These are phyloP conservation scores for Sinocyclocheilus rhinocerous DNA, from an alignment of 2,113 vertebrate species.

Conservation along the genomic window DNA sequence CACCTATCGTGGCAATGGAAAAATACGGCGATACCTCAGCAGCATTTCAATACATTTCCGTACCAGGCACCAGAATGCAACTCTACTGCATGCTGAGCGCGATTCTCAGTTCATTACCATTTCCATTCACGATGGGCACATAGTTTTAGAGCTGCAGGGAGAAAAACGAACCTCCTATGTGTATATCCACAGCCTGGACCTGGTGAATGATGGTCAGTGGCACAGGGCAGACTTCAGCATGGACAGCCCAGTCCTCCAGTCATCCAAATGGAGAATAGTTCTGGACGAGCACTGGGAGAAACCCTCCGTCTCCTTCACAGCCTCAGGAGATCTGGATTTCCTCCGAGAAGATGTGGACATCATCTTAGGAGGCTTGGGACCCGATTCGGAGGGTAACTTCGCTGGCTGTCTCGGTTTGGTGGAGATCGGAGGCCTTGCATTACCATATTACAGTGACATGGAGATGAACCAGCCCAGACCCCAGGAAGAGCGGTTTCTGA, in stretches of 20 bases:
- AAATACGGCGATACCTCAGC: conserved; percentile 77
- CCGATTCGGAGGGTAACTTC: conserved; percentile 63
- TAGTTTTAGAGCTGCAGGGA: conserved; percentile 78
- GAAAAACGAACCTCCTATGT: conserved; percentile 65
- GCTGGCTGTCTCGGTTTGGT: conserved; percentile 84
- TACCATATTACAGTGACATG: conserved; percentile 79
- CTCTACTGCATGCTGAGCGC: conserved; percentile 78
- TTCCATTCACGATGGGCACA: conserved; percentile 75
- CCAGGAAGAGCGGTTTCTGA: conserved; percentile 84
- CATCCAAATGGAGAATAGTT: conserved; percentile 81
- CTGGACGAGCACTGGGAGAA: conserved; percentile 72
- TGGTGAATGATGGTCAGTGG: conserved; percentile 82
- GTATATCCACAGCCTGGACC: conserved; percentile 64
- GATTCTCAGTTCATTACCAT: conserved; percentile 75
- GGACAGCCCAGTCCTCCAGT: conserved; percentile 67
- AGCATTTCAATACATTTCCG: conserved; percentile 81
- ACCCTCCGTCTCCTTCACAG: conserved; percentile 61
- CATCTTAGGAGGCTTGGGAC: conserved; percentile 76
- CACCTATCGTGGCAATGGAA: conserved; percentile 80
- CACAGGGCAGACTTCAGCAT: conserved; percentile 78
- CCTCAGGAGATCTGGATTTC: conserved; percentile 80
- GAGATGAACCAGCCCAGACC: conserved; percentile 76
- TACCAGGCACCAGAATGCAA: conserved; percentile 72
- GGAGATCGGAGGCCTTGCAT: conserved; percentile 80
- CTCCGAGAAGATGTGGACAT: conserved; percentile 80